A percentile compares a stretch with the other conserved stretches of the same genome.
These are phyloP conservation scores for Myathropa florea DNA, from an alignment of 2,888 invertebrate genomes.

Conservation along the genomic window DNA sequence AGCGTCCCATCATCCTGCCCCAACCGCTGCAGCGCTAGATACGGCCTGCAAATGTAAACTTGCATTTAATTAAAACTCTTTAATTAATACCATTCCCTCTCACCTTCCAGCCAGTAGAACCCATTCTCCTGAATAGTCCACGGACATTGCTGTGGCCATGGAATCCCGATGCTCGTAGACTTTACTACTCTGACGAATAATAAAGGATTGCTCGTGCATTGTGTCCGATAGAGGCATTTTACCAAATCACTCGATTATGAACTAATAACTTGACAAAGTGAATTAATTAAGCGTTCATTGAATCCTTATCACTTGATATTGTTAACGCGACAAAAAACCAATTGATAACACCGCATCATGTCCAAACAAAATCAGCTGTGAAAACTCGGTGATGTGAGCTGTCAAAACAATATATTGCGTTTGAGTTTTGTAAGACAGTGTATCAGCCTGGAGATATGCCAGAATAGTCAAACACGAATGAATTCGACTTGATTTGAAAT, in stretches of 20 bases:
- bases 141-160: constrained; percentile 95
- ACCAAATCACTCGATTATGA: background rate
- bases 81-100: background rate
- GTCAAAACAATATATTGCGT: background rate
- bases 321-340: constrained; percentile 2
- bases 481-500: background rate
- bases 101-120: constrained; percentile 89
- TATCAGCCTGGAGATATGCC: background rate
- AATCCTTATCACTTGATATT: constrained; percentile 39
- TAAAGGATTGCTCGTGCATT: constrained; percentile 75
- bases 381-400: background rate
- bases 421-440: background rate
- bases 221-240: constrained; percentile 76
- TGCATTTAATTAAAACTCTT: constrained; percentile 77
- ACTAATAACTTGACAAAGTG: background rate
- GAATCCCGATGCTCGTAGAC: constrained; percentile 89
- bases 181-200: constrained; percentile 77
- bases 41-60: constrained; percentile 81
- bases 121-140: constrained; percentile 88
- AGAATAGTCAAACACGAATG: background rate
- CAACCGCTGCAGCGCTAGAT: constrained; percentile 88
- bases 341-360: constrained; percentile 33
- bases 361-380: constrained; percentile 50
- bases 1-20: constrained; percentile 81
- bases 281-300: background rate